Conservation (phyloP, 2,888 invertebrate genomes). For the Orchesella flavescens region DNA sequence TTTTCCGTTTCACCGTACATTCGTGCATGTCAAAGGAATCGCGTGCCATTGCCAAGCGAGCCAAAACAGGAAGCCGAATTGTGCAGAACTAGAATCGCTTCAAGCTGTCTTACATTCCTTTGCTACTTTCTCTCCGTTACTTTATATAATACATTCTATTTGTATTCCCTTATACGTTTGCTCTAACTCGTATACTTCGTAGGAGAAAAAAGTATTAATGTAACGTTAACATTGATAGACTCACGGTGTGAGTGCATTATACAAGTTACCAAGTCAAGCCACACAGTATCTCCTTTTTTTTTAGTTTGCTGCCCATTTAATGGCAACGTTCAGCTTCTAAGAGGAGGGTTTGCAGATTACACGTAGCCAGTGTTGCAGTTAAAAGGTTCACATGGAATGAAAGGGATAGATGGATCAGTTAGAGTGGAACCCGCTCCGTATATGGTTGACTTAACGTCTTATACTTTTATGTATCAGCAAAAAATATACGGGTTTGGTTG, state of each 20-base stretch:
- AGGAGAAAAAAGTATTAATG: too few species aligned
- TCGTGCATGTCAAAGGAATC: slow-evolving; percentile 19
- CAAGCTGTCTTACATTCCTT: neutral
- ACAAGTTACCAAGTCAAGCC: too few species aligned
- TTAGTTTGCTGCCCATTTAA: too few species aligned
- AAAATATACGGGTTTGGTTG: too few species aligned
- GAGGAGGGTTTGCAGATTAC: neutral
- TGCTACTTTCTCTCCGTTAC: neutral
- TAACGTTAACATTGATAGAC: too few species aligned
- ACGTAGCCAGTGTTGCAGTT: neutral
- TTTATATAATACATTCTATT: neutral
- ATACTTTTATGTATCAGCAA: too few species aligned
- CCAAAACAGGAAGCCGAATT: neutral
- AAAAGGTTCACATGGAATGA: neutral
- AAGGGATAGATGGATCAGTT: slow-evolving; percentile 2
- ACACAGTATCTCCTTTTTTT: too few species aligned
- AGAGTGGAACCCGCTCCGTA: neutral
- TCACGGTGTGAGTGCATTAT: too few species aligned
- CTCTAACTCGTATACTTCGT: too few species aligned
- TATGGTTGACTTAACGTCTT: neutral
- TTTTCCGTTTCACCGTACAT: neutral
- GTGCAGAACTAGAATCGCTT: neutral
- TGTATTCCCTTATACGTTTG: neutral
- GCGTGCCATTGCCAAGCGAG: slow-evolving; percentile 6
- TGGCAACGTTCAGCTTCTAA: neutral